Base-by-base conservation (phyloP, 2,888 invertebrate genomes). In the Mesorhabditis spiculigera region DNA sequence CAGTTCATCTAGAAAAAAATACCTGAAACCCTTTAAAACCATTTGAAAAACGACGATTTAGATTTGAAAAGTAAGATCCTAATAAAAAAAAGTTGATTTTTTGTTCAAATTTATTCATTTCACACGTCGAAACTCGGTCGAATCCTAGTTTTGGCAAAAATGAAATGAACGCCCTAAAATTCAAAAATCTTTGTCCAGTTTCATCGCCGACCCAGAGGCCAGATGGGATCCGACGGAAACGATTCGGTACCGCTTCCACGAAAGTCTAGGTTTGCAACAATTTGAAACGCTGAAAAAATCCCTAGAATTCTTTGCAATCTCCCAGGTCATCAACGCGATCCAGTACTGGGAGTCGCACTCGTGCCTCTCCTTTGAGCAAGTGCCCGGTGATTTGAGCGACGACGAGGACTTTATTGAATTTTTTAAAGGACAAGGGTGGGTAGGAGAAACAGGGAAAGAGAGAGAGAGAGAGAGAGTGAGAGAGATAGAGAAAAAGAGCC, bases 401-500 rank as follows among this genome's bases (percentile, higher is more conserved):
- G 78, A 77, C 5, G 78, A 76, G 5, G 84, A 85, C 64, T 81
- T 80, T 71, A 77, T 85, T 45, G 82, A 82, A 68, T 85, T 85
- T 74, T 85, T 85, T 76, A 77, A 79, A 64, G 85, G 85, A 67
- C 80, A 79, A 62, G 84, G 83, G 82, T 81, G n/a, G 61, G 28
- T 28, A 28, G 28, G 28, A 28, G 28, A 28, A 28, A 28, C 28
- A 28, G 3, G 28, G 28, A 28, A 28, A 28, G 28, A 28, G 28
- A 28, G 1, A 28, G 28, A 28, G 28, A 28, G 28, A 28, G 28
- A 28, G 28, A 28, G 28, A 28, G 28, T 1, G 3, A 28, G 28
- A 28, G 28, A 28, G 28, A 28, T 1, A 28, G 28, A 28, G 28
- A 28, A 3, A 28, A 28, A 28, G 28, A 28, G 3, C 28, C 28